Evolutionary conservation across 2,888 invertebrate genomes (phyloP).

Genomic region (Dascillus cervinus): DNA sequence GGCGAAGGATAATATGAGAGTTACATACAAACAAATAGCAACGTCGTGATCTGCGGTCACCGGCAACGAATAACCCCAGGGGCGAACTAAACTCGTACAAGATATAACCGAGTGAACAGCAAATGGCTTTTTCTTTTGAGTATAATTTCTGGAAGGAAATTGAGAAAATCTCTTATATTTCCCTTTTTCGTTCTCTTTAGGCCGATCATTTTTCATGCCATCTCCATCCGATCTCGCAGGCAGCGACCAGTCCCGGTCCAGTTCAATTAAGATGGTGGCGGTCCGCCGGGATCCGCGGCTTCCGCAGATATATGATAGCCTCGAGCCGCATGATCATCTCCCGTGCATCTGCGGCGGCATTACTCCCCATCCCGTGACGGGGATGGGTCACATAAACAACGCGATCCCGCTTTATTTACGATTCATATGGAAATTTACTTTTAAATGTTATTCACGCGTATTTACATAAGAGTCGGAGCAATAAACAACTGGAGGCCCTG

Average conservation of each 20-base stretch:
- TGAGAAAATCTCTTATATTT: constrained; percentile 44
- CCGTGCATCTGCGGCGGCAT: constrained; percentile 19
- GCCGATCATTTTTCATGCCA: constrained; percentile 46
- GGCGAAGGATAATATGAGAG: constrained; percentile 16
- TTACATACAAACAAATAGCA: constrained; percentile 19
- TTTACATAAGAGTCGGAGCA: constrained; percentile 11
- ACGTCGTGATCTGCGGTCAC: constrained; percentile 20
- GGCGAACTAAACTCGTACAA: constrained; percentile 24
- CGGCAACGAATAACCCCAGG: constrained; percentile 18
- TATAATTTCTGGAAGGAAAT: constrained; percentile 44
- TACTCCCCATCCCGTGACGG: constrained; percentile 6
- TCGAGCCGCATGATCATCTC: constrained; percentile 24
- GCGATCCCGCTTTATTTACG: constrained; percentile 9
- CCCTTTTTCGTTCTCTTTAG: constrained; percentile 42
- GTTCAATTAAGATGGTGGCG: constrained; percentile 42
- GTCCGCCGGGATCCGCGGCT: constrained; percentile 32
- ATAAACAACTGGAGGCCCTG: constrained; percentile 16
- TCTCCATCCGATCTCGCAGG: constrained; percentile 37
- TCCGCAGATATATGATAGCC: constrained; percentile 27
- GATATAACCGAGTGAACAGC: constrained; percentile 31
- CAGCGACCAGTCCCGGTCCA: constrained; percentile 33
- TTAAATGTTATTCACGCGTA: constrained; percentile 15
- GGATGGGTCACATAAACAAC: constrained; percentile 18
- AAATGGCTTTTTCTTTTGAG: constrained; percentile 38
- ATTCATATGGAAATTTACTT: constrained; percentile 16